These are phyloP conservation scores for Amblyopsis hoosieri DNA, from an alignment of 2,797 vertebrate species.

Conservation along the genomic window DNA sequence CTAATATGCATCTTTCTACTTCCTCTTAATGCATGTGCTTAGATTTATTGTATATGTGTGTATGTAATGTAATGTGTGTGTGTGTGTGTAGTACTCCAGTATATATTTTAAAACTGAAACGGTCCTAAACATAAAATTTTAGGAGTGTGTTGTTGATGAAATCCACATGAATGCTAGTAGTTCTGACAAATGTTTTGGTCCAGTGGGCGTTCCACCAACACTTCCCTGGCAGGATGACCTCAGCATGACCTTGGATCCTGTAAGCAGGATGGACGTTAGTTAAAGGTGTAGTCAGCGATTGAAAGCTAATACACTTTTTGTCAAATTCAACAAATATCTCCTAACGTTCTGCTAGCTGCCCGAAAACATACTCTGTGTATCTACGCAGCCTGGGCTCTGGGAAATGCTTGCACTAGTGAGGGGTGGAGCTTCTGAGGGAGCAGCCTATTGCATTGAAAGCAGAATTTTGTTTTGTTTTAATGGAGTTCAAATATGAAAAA, in stretches of 20 bases:
- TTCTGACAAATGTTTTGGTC: constrained; percentile 37
- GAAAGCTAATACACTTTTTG: too few relatives aligned
- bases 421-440: too few relatives aligned
- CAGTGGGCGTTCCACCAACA: constrained; percentile 24
- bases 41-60: constrained; percentile 28
- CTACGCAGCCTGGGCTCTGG: too few relatives aligned
- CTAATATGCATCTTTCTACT: constrained; percentile 11
- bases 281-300: too few relatives aligned
- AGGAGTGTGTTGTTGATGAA: constrained; percentile 31
- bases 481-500: too few relatives aligned
- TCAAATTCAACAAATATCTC: too few relatives aligned
- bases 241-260: constrained; percentile 29
- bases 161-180: constrained; percentile 45
- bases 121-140: constrained; percentile 43
- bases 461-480: too few relatives aligned
- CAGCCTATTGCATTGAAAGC: too few relatives aligned
- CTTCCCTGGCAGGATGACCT: constrained; percentile 18
- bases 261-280: constrained; percentile 52
- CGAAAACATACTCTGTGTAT: too few relatives aligned
- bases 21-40: neutral
- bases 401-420: too few relatives aligned
- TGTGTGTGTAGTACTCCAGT: constrained; percentile 28
- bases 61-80: constrained; percentile 5
- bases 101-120: constrained; percentile 32
- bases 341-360: too few relatives aligned